Conservation (phyloP, 1,140 invertebrate genomes). For the Drosophila erecta region DNA sequence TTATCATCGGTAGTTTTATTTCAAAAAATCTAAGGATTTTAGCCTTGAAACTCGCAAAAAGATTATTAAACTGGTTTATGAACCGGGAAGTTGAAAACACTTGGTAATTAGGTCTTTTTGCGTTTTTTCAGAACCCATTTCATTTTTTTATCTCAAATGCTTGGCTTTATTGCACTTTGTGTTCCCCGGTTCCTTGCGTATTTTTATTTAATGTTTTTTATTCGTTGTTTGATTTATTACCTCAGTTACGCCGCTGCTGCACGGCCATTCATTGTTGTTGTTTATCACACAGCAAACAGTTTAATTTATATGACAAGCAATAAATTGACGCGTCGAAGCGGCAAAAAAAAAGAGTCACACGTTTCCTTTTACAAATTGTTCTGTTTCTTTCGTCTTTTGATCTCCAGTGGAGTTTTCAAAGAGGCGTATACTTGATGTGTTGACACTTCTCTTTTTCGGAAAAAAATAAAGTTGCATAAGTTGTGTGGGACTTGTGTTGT, state of each 20-base stretch:
- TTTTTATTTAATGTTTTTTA: conserved; percentile 15
- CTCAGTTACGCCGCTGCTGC: conserved; percentile 24
- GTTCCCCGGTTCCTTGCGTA: conserved; percentile 9
- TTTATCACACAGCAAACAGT: conserved; percentile 62
- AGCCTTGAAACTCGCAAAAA: neutral
- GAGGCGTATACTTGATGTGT: conserved; percentile 14
- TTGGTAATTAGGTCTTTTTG: conserved; percentile 4
- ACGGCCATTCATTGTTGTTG: conserved; percentile 47
- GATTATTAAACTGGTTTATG: neutral
- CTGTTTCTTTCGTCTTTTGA: conserved; percentile 1
- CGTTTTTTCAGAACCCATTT: conserved; percentile 9
- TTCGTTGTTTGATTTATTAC: conserved; percentile 29
- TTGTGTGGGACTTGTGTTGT: conserved; percentile 9
- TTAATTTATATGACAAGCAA: conserved; percentile 78
- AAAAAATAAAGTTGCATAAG: neutral
- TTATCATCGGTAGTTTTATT: neutral
- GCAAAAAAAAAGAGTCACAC: conserved; percentile 17
- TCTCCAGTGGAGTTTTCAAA: neutral
- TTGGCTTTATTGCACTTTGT: conserved; percentile 35
- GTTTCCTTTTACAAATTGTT: conserved; percentile 19
- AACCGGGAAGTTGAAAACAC: neutral
- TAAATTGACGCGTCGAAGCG: conserved; percentile 59
- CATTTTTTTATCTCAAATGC: conserved; percentile 23
- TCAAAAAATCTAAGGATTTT: neutral
- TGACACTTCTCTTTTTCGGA: conserved; percentile 9